Evolutionary conservation across 2,113 vertebrate species (phyloP), one percentile per base, ranked within the genome.

Genomic region (Formicarius rufipectus): DNA sequence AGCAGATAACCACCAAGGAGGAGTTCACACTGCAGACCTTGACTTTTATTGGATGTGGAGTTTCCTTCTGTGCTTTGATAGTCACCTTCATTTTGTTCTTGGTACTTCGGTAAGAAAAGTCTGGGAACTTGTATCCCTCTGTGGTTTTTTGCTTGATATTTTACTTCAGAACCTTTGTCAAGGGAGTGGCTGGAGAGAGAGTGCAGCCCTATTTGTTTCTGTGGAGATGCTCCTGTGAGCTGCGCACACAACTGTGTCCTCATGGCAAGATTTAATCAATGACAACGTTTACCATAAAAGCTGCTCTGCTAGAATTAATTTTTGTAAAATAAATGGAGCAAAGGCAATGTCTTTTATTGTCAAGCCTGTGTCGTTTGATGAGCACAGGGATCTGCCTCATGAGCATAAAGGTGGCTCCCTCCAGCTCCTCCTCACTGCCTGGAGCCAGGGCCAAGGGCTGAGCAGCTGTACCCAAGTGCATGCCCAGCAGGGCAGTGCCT

Each of bases 11-110:
- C 75, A 56, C 94, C 12, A 97, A 97, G 81, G 98, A 99, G 69
- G 98, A 99, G 94, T 96, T 97, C 40, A 97, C 97, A 16, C 96
- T 99, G 87, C 98, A 98, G 97, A 98, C 98, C 28, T 94, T 99
- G 90, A 99, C 98, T 21, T 98, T 99, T 27, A 98, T 99, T 31
- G 99, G 99, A 89, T 99, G 98, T 94, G 98, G 99, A 44, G 98
- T 99, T 95, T 99, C 99, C 86, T 98, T 99, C 95, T 99, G 99
- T 72, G 98, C 98, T 90, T 97, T 99, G 83, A 96, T 97, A 44
- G 98, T 98, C 96, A 99, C 98, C 89, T 98, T 99, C 95, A 93
- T 99, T 97, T 98, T 99, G 81, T 99, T 99, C 97, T 94, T 98
- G 87, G 98, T 94, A 5, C 98, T 99, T 30, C 98, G 99, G 99